These are phyloP conservation scores for Pardalotus punctatus DNA, from an alignment of 2,113 vertebrate genomes.

Conservation along the genomic window DNA sequence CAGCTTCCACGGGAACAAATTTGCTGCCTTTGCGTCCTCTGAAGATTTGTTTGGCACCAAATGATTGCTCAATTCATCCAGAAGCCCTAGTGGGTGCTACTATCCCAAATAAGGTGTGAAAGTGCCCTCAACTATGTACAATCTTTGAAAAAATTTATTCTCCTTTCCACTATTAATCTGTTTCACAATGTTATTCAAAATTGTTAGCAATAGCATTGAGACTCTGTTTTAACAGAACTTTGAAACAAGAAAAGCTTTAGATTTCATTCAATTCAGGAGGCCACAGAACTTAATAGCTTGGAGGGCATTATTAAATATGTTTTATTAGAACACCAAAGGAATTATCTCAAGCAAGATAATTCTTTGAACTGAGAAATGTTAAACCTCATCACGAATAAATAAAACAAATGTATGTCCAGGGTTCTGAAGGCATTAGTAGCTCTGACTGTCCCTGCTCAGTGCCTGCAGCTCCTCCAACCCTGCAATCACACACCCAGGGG, in stretches of 20 bases:
- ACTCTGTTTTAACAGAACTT: background rate
- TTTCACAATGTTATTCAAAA: background rate
- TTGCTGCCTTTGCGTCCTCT: background rate
- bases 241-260: background rate
- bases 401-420: background rate
- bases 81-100: background rate
- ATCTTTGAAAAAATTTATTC: background rate
- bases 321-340: background rate
- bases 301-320: accelerated
- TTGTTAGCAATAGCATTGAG: background rate
- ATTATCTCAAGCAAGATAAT: background rate
- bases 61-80: background rate
- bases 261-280: background rate
- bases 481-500: accelerated
- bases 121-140: background rate
- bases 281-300: background rate
- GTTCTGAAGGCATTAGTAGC: background rate
- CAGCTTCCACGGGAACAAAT: background rate
- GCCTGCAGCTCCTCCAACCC: accelerated
- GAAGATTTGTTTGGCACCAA: background rate
- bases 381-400: background rate
- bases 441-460: background rate
- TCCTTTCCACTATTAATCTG: background rate
- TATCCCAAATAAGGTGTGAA: background rate
- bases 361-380: background rate